Conservation (phyloP, 2,797 vertebrate species). For the Premnoplex brunnescens region DNA sequence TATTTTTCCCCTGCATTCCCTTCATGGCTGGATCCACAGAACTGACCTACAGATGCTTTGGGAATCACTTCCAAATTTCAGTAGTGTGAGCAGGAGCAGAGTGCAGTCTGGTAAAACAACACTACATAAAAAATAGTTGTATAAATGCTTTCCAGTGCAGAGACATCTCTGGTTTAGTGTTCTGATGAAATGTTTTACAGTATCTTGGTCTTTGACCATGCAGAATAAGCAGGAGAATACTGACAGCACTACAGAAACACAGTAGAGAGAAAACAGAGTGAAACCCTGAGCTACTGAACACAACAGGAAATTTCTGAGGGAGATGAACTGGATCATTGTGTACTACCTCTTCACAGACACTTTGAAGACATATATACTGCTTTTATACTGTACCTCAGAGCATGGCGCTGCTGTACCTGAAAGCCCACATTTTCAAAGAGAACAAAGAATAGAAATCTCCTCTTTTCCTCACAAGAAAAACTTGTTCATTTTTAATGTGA, state of each 20-base stretch:
- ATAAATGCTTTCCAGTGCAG: not conserved
- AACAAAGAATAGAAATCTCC: not conserved
- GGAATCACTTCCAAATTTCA: not conserved
- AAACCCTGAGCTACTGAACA: not conserved
- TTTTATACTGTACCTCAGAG: not conserved
- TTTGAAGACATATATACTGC: not conserved
- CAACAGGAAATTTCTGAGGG: not conserved
- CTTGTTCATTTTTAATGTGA: not conserved
- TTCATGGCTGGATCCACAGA: not conserved
- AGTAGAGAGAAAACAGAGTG: not conserved
- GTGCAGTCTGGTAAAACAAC: not conserved
- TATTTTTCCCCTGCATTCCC: not conserved
- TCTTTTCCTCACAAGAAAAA: not conserved
- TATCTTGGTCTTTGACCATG: not conserved
- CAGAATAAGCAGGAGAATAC: not conserved
- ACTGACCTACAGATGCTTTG: not conserved
- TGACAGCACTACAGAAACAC: not conserved
- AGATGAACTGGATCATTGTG: not conserved
- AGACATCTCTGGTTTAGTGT: not conserved
- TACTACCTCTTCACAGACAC: not conserved
- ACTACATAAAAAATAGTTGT: not conserved
- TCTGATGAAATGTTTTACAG: not conserved
- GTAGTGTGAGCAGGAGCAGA: not conserved
- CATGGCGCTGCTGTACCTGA: not conserved
- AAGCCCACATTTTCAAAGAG: not conserved